These are phyloP conservation scores for Anolis carolinensis DNA, from an alignment of 2,113 vertebrate species.

Conservation along the genomic window DNA sequence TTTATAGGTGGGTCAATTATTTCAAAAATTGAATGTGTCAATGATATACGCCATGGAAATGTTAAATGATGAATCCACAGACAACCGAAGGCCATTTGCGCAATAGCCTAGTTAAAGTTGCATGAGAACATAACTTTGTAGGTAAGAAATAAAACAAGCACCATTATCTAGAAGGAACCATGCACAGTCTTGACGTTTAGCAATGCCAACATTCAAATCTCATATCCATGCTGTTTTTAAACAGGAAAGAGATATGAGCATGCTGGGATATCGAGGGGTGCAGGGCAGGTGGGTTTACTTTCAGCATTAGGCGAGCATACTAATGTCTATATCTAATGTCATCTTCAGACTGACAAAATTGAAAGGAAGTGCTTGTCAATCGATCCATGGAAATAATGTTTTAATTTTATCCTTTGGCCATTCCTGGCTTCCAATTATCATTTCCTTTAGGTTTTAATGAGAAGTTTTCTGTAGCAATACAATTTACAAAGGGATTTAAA, in stretches of 20 bases:
- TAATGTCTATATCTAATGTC: not conserved
- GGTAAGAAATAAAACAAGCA: slow-evolving; percentile 2
- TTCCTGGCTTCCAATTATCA: too few relatives aligned
- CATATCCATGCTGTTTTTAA: not conserved
- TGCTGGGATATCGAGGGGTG: not conserved
- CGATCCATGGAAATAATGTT: not conserved
- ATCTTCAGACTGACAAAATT: slow-evolving; percentile 16
- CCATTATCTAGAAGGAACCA: not conserved
- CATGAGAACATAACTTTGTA: not conserved
- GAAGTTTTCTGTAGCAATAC: not conserved
- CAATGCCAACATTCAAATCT: not conserved
- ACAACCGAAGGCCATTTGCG: slow-evolving; percentile 28
- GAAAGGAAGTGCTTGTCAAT: not conserved
- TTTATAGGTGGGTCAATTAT: slow-evolving; percentile 53
- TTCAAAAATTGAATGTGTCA: slow-evolving; percentile 48
- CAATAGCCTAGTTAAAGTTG: not conserved
- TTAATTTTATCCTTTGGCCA: too few relatives aligned
- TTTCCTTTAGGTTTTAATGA: not conserved
- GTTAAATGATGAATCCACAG: slow-evolving; percentile 52
- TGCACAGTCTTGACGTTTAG: not conserved
- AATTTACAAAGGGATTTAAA: not conserved
- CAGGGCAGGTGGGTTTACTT: not conserved
- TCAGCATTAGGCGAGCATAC: not conserved
- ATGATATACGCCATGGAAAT: slow-evolving; percentile 56
- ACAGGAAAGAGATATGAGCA: not conserved